Conservation (phyloP, 2,113 vertebrate genomes). For the Sakesphorus luctuosus region DNA sequence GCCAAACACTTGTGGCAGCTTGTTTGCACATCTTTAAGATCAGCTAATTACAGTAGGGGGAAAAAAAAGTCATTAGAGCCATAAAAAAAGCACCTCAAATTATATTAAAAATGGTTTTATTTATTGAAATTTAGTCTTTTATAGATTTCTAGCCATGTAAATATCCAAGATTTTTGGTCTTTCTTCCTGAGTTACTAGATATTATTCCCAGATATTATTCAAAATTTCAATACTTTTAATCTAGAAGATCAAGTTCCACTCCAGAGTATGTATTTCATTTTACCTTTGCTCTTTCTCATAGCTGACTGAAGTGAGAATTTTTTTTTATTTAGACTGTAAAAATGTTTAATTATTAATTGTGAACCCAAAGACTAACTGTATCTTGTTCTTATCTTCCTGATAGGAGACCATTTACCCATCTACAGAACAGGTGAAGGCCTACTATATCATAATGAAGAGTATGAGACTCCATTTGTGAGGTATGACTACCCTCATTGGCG, state of each 20-base stretch:
- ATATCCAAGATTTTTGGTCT: background rate
- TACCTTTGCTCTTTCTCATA: background rate
- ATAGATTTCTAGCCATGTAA: background rate
- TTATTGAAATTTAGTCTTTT: slow-evolving; percentile 14
- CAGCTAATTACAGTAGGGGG: background rate
- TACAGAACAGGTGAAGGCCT: background rate
- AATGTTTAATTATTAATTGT: background rate
- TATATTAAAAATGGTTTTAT: slow-evolving; percentile 22
- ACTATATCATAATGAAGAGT: background rate
- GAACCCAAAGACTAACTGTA: background rate
- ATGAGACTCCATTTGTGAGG: background rate
- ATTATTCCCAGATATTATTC: background rate
- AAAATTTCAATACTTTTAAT: background rate
- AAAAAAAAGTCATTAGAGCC: background rate
- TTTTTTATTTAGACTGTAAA: background rate
- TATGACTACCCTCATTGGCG: background rate
- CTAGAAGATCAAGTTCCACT: background rate
- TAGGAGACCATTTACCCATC: background rate
- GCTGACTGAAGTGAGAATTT: background rate
- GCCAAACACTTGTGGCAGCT: slow-evolving; percentile 56
- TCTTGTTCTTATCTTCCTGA: background rate
- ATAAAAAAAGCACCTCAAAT: slow-evolving; percentile 31
- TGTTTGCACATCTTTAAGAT: slow-evolving; percentile 41
- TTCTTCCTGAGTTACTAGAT: background rate
- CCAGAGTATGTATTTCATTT: background rate